phyloP scores from a whole-genome alignment of 2,113 vertebrate genomes.

The Megatriorchis doriae region DNA sequence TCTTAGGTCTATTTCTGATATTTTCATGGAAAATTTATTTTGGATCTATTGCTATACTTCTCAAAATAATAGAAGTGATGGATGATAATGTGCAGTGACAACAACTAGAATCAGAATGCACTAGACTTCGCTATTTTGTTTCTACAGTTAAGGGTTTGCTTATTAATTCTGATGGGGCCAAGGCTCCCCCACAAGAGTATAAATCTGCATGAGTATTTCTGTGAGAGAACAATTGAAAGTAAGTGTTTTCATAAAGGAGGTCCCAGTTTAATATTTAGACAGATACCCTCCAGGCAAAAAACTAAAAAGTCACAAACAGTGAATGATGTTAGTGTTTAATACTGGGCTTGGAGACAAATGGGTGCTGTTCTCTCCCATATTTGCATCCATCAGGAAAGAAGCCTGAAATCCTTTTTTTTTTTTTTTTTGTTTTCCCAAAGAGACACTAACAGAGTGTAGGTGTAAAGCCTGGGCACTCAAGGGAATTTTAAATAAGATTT shows the following conservation, averaged over 20 bases:
- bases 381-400: neutral
- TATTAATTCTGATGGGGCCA: neutral
- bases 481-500: neutral
- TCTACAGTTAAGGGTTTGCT: neutral
- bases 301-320: too few relatives aligned
- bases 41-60: neutral
- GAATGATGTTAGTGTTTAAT: neutral
- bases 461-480: too few relatives aligned
- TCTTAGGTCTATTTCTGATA: neutral
- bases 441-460: too few relatives aligned
- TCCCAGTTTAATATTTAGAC: neutral
- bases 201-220: neutral
- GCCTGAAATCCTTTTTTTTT: neutral
- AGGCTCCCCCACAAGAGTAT: neutral
- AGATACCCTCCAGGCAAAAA: neutral
- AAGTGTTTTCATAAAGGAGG: neutral
- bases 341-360: neutral
- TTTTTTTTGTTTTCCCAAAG: neutral
- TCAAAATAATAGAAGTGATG: neutral
- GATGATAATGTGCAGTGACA: fast-evolving
- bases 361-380: neutral
- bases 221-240: neutral
- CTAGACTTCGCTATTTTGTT: fast-evolving
- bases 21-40: neutral
- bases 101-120: neutral